phyloP scores from a whole-genome alignment of 2,888 invertebrate species.

The Corythucha ciliata region DNA sequence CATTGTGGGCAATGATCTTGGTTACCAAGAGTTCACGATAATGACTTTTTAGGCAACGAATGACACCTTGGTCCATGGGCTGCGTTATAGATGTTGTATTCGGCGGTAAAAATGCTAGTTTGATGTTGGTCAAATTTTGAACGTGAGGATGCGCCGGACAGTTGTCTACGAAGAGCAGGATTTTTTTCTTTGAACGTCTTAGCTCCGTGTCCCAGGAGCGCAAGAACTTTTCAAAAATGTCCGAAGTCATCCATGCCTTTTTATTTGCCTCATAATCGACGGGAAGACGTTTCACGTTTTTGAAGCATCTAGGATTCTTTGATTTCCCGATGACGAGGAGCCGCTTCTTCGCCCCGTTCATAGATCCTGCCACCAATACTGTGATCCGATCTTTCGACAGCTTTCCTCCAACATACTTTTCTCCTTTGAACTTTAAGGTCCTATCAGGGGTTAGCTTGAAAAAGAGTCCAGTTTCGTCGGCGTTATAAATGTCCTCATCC shows the following conservation, averaged over 20 bases:
- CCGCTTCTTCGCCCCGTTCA: conserved; percentile 38
- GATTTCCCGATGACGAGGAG: conserved; percentile 39
- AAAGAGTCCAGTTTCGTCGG: conserved; percentile 37
- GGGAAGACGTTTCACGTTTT: conserved; percentile 37
- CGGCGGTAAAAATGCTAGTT: conserved; percentile 4
- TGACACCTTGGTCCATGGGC: conserved; percentile 12
- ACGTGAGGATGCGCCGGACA: conserved; percentile 35
- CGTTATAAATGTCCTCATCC: conserved; percentile 35
- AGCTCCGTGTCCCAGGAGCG: conserved; percentile 33
- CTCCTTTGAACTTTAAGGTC: conserved; percentile 35
- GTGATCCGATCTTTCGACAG: not conserved
- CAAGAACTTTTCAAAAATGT: conserved; percentile 23
- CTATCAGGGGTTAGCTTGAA: conserved; percentile 35
- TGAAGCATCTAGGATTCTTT: conserved; percentile 38
- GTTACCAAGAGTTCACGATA: conserved; percentile 10
- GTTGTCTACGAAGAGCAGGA: conserved; percentile 37
- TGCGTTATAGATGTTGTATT: conserved; percentile 10
- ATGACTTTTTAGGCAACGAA: conserved; percentile 1
- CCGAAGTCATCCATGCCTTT: conserved; percentile 32
- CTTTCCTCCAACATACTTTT: conserved; percentile 21
- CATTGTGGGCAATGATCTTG: not conserved
- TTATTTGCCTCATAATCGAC: conserved; percentile 30
- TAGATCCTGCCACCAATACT: conserved; percentile 29
- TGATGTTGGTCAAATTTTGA: conserved; percentile 31
- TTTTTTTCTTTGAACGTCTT: conserved; percentile 34